Conservation (phyloP, 2,113 vertebrate genomes). For the rabbit (Oryctolagus cuniculus) region mOryCun1.1 NC_091444.1:15742501-15743000, state of each 20-base stretch:
- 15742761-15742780: background rate
- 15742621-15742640: background rate
- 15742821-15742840: background rate
- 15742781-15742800: constrained; percentile 2
- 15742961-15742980: too few species aligned
- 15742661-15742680: too few species aligned
- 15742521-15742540: background rate
- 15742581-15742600: background rate
- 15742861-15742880: background rate
- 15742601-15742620: background rate
- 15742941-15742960: background rate
- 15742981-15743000: too few species aligned
- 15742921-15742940: background rate
- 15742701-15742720: too few species aligned
- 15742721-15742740: background rate
- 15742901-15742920: background rate
- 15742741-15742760: background rate
- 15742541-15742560: background rate
- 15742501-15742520: background rate
- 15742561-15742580: background rate
- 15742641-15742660: too few species aligned
- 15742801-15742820: background rate
- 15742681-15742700: too few species aligned
- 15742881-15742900: background rate
- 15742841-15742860: background rate